These are phyloP conservation scores for Gari tellinella DNA, from an alignment of 2,888 invertebrate genomes.

Conservation along the genomic window DNA sequence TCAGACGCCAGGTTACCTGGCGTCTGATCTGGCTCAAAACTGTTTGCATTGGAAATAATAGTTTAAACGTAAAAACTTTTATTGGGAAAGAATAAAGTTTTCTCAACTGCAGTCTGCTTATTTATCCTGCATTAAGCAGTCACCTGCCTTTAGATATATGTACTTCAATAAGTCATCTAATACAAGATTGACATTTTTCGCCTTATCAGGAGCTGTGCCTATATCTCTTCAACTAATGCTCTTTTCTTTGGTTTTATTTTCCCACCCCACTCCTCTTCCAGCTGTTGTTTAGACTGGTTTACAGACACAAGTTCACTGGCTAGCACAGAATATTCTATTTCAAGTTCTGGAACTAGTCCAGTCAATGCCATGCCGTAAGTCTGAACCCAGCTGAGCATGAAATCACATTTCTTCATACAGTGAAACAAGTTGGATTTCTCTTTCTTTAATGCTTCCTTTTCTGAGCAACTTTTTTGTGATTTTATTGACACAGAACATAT, in stretches of 20 bases:
- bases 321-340: constrained; percentile 67
- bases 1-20: no score
- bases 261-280: constrained; percentile 63
- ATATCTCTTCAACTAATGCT: constrained; percentile 60
- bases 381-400: constrained; percentile 76
- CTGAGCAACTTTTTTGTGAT: background rate
- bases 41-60: no score
- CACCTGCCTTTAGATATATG: no score
- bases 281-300: constrained; percentile 45
- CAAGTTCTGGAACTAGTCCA: constrained; percentile 64
- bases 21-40: no score
- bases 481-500: constrained; percentile 35
- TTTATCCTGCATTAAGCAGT: no score
- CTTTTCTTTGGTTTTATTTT: constrained; percentile 51
- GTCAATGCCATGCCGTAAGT: constrained; percentile 72
- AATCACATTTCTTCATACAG: constrained; percentile 72
- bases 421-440: constrained; percentile 62
- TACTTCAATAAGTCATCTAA: no score
- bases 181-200: no score
- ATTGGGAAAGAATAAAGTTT: no score
- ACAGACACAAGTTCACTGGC: constrained; percentile 43
- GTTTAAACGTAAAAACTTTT: no score
- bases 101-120: no score
- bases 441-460: no score
- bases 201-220: no score